Base-by-base conservation (phyloP, 2,113 vertebrate species). In the Megatriorchis doriae region DNA sequence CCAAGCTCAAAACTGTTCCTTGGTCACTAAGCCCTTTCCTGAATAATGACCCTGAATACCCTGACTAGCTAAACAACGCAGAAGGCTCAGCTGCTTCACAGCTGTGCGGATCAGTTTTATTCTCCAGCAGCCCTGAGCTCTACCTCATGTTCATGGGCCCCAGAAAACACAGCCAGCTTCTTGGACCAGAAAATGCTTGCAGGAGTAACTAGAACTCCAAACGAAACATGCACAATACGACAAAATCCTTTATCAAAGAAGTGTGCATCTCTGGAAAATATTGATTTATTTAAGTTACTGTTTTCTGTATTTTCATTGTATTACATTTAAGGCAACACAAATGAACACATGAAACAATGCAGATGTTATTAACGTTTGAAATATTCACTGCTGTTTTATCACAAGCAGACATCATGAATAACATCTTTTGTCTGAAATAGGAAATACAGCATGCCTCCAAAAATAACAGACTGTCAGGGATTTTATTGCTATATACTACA, bases 191-290 rank as follows among this genome's bases (percentile, higher is more conserved):
- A 85, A 29, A 17, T 80, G 34, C 31, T 72, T 36, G 36, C 19
- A 94, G 38, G 47, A 87, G 43, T 40, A 61, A 32, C 14, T 16
- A 59, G 36, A 89, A 70, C 27, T 74, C 42, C 25, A 45, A 56
- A 61, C 0, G 3, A 74, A 53, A 47, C 14, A 23, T 3, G 4
- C 7, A 73, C 11, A 71, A 16, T 16, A 43, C 32, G 3, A 7
- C 12, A 90, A 93, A 71, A 47, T 61, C 12, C 18, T 86, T 71
- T 47, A 25, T 31, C 43, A 56, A 15, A 40, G 19, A 47, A 56
- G 13, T 8, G 6, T 38, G 15, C 2, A 11, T 71, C 61, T 79
- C 61, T 52, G 43, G 21, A 68, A 94, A 87, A 72, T 27, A 27
- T 13, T 36, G 23, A 70, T 90, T 83, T 47, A 73, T 38, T 65